Evolutionary conservation across 2,113 vertebrate species (phyloP).

Genomic region (cattle (Bos taurus)): DNA sequence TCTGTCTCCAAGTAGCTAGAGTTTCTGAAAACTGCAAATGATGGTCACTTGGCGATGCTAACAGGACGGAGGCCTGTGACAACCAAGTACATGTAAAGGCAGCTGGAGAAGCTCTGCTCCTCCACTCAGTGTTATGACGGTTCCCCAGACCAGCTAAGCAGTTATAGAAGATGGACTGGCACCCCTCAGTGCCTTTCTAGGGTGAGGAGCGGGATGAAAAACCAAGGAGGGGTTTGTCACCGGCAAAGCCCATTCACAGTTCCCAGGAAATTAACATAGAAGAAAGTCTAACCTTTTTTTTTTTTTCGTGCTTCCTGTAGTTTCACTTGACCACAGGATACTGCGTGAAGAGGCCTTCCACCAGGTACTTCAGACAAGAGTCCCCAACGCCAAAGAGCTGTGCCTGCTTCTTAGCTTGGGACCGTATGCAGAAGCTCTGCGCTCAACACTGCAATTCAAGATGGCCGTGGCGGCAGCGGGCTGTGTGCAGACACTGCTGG

Average conservation of each 20-base stretch:
- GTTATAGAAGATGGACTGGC: neutral
- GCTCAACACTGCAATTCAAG: neutral
- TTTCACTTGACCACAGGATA: neutral
- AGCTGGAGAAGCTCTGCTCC: neutral
- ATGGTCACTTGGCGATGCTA: neutral
- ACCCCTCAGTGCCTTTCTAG: neutral
- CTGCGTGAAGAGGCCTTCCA: neutral
- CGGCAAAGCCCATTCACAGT: neutral
- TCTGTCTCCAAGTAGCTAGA: neutral
- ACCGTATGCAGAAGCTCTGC: neutral
- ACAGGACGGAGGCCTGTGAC: neutral
- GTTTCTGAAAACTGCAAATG: neutral
- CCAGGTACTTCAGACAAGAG: neutral
- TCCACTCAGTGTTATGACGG: neutral
- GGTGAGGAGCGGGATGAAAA: neutral
- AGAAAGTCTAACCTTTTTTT: neutral
- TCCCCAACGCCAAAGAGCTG: neutral
- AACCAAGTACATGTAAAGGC: neutral
- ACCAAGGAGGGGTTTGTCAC: neutral
- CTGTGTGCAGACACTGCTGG: rapidly evolving
- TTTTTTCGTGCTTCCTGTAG: neutral
- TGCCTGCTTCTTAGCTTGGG: neutral
- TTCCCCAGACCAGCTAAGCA: neutral
- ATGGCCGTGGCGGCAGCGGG: neutral
- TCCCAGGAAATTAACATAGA: neutral